Evolutionary conservation across 1,140 invertebrate genomes (phyloP), one percentile per base, ranked within the genome.

Genomic region (Episyrphus balteatus): DNA sequence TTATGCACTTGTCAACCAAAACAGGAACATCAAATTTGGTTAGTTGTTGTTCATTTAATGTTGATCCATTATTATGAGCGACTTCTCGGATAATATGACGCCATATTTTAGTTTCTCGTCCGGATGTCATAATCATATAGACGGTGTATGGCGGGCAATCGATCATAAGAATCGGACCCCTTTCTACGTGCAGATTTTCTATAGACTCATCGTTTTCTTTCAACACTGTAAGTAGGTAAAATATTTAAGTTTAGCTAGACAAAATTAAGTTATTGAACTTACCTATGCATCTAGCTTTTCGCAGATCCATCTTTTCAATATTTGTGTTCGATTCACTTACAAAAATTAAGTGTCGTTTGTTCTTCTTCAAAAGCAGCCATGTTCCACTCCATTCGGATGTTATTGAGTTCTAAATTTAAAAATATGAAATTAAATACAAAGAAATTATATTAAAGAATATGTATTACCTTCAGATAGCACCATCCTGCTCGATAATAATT

Each of bases 1-100:
- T 89, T 36, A 92, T 81, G 67, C 89, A 93, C 64, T 90, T 92
- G 53, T 92, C 87, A 2, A 94, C 84, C 46, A 93, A 81, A 13
- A 88, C 84, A 18, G 90, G 90, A 26, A 93, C 78, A 64, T 91
- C 80, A 50, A 90, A 85, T 53, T 82, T 80, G 7, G 87, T 92
- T 21, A 93, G 68, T 62, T 92, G 88, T 62, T 92, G 88, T 53
- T 92, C 84, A 36, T 81, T 74, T 39, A 94, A 70, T 6, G 75
- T 70, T 2, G 79, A 73, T 10, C 88, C 87, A 66, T 87, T 89
- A 51, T 81, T 80, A 42, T 83, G 78, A 1, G 86, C 82, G 8
- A 83, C 83, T 48, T 81, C 69, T 55, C 81, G 75, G 11, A 92
- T 74, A 38, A 81, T 79, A 55, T 82, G 79, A 40, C 77, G 78